Conservation (phyloP, 2,113 vertebrate species). For the Mustelus asterias region DNA sequence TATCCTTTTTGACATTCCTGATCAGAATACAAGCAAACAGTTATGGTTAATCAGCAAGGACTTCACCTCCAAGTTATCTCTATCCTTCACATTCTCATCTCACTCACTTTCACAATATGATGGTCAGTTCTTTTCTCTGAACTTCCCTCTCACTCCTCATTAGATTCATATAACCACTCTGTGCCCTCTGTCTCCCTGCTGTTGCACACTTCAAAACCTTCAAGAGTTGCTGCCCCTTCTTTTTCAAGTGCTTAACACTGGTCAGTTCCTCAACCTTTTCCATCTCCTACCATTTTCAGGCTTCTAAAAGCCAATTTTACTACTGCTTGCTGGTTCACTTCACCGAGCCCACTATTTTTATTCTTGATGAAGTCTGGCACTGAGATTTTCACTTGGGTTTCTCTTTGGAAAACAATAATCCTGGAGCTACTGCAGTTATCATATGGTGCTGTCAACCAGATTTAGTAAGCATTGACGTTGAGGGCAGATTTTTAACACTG, state of each 20-base stretch:
- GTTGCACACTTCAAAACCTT: background rate
- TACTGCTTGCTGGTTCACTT: background rate
- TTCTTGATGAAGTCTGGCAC: too few species aligned
- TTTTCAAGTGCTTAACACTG: background rate
- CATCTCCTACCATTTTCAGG: background rate
- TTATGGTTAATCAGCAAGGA: background rate
- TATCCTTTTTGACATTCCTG: background rate
- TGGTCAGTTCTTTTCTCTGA: background rate
- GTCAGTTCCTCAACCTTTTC: background rate
- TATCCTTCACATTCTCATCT: background rate
- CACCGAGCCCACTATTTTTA: background rate
- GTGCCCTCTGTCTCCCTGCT: background rate
- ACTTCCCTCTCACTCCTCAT: background rate
- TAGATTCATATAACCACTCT: background rate
- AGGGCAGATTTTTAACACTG: background rate
- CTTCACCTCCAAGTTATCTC: background rate
- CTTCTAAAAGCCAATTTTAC: background rate
- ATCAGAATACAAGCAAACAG: background rate
- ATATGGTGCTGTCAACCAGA: background rate
- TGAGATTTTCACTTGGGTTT: background rate
- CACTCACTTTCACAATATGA: background rate
- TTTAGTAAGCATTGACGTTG: background rate
- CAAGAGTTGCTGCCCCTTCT: background rate
- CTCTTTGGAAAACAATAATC: background rate
- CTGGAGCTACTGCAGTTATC: background rate